A percentile compares a stretch with the other conserved stretches of the same genome.
phyloP scores from a whole-genome alignment of 2,888 invertebrate genomes.

The Archips xylosteana region DNA sequence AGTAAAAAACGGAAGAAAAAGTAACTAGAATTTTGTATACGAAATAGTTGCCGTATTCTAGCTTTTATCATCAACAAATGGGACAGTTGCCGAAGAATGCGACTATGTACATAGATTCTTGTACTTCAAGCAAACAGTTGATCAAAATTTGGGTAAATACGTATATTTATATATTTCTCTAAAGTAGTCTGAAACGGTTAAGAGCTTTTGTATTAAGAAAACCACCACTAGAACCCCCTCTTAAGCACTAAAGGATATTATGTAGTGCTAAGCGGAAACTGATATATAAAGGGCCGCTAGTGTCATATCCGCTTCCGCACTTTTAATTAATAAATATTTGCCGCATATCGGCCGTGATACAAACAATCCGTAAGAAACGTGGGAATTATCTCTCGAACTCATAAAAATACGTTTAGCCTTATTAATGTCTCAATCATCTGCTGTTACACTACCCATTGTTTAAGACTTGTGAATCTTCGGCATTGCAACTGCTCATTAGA shows the following conservation, averaged over 20 bases:
- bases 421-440: neutral
- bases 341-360: conserved; percentile 12
- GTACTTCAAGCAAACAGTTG: too few relatives aligned
- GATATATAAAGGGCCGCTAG: conserved; percentile 26
- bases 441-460: neutral
- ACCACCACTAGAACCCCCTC: too few relatives aligned
- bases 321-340: conserved; percentile 30
- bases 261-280: conserved; percentile 12
- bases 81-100: too few relatives aligned
- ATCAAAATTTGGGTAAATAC: too few relatives aligned
- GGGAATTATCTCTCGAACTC: neutral
- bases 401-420: neutral
- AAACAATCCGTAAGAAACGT: conserved; percentile 10
- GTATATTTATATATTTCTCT: too few relatives aligned
- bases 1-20: too few relatives aligned
- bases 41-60: too few relatives aligned
- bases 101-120: too few relatives aligned
- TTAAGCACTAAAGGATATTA: neutral
- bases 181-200: too few relatives aligned
- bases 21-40: too few relatives aligned
- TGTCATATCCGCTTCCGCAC: conserved; percentile 33
- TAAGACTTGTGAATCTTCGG: neutral
- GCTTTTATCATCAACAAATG: too few relatives aligned
- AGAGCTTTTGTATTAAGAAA: too few relatives aligned
- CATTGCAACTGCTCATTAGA: neutral